Percentiles rank a stretch among this genome's conserved stretches.
These are phyloP conservation scores for Cairina moschata DNA, from an alignment of 2,113 vertebrate species.

Conservation along the genomic window DNA sequence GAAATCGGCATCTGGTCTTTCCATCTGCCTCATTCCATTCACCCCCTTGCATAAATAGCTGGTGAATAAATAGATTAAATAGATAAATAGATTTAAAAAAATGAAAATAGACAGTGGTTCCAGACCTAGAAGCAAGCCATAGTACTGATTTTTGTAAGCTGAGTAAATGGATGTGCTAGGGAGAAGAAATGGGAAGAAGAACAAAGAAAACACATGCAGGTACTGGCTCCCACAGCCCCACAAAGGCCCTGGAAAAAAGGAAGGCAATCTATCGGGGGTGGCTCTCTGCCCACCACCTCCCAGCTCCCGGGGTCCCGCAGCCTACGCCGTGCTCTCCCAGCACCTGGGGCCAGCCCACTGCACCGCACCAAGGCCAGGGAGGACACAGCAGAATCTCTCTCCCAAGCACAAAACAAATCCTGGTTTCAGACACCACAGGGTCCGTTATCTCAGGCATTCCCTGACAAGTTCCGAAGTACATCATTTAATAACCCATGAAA, in stretches of 20 bases:
- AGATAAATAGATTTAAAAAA: neutral
- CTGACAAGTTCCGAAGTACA: neutral
- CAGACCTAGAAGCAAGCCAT: neutral
- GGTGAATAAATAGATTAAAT: too few species aligned
- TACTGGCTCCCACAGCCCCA: neutral
- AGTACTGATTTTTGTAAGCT: neutral
- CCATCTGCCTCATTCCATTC: neutral
- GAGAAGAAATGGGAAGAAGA: neutral
- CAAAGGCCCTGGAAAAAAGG: neutral
- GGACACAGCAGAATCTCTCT: neutral
- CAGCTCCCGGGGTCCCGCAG: neutral
- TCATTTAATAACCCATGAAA: neutral
- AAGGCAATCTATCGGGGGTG: neutral
- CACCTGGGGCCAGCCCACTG: neutral
- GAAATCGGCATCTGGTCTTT: too few species aligned
- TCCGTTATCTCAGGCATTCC: neutral
- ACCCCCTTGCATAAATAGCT: too few species aligned
- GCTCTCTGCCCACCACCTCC: neutral
- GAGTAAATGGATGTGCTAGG: neutral
- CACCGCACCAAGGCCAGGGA: too few species aligned
- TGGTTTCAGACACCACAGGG: neutral
- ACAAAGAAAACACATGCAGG: neutral
- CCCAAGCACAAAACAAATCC: neutral
- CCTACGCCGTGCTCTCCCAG: fast-evolving
- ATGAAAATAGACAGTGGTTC: neutral